Percentiles rank a stretch among this genome's conserved stretches.
Evolutionary conservation across 2,113 vertebrate species (phyloP).

Genomic region (Melanerpes formicivorus): DNA sequence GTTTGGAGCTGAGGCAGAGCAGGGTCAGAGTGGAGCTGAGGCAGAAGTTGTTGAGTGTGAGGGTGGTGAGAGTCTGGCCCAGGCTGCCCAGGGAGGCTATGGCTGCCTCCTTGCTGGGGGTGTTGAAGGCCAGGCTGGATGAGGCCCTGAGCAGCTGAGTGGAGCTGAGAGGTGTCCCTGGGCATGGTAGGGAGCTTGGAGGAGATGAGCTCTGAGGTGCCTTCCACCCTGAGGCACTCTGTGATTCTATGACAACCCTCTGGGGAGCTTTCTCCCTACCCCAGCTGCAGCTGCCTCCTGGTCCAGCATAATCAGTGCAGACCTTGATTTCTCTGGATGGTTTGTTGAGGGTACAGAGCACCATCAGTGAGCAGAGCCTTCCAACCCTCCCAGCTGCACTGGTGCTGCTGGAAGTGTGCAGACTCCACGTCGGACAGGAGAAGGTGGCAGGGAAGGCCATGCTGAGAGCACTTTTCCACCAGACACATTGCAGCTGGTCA

Average conservation of each 20-base stretch:
- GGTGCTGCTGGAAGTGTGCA: rapidly evolving
- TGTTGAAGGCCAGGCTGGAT: no score
- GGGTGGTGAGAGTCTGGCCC: no score
- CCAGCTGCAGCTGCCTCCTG: neutral
- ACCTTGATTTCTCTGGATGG: neutral
- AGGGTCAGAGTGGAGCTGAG: no score
- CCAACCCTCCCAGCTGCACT: neutral
- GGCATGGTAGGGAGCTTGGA: no score
- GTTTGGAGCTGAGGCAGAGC: no score
- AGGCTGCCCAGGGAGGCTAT: no score
- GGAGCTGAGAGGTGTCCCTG: no score
- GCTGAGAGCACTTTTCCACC: neutral
- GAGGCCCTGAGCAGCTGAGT: no score
- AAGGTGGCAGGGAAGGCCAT: neutral
- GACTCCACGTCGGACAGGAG: rapidly evolving
- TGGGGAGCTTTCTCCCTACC: neutral
- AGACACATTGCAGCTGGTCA: neutral
- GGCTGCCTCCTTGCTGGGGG: no score
- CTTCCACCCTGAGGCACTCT: no score
- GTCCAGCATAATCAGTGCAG: neutral
- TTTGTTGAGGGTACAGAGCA: neutral
- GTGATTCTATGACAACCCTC: neutral
- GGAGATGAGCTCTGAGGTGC: no score
- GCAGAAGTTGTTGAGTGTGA: no score
- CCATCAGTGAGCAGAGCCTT: neutral